Base-by-base conservation (phyloP, 2,113 vertebrate species). In the Rhodinocichla rosea region DNA sequence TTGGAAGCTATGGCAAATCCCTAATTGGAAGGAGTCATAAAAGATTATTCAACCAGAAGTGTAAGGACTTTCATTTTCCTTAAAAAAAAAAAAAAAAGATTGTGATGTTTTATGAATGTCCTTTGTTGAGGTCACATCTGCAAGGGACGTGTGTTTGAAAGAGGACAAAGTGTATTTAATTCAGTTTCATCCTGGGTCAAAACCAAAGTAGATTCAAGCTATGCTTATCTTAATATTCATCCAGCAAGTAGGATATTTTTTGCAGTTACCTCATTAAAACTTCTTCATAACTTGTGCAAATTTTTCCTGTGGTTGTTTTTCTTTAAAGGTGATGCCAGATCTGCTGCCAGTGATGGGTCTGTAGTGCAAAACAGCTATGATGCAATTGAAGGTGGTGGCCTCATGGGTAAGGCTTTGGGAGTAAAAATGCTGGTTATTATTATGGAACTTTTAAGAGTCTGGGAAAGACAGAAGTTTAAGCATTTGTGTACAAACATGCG, bases 351-450 rank as follows among this genome's bases (percentile, higher is more conserved):
- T 60, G 98, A 98, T 86, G 98, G 97, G 75, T 95, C 98, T 47
- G 95, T 87, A 69, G 91, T 97, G 79, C 97, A 98, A 26, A 98
- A 98, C 96, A 99, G 95, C 97, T 99, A 98, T 4, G 99, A 99
- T 96, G 97, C 99, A 40, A 97, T 99, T 96, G 99, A 99, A 98
- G 98, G 98, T 57, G 98, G 98, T 89, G 98, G 98, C 95, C 97
- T 97, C 95, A 98, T 98, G 97, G 98, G 99, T 99, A 98, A 98
- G 98, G 82, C 68, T 91, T 89, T 84, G 70, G 78, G 77, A 92
- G 82, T 68, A 89, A 90, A 92, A 49, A 20, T 57, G 8, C 32
- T 86, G 71, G 47, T 69, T 74, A 12, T 22, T 67, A 2, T 42
- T 69, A 10, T 1, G 1, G 50, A 56, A 49, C 17, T 28, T 52